Percentiles rank a stretch among this genome's conserved stretches.
Evolutionary conservation across 1,140 invertebrate species (phyloP).

Genomic region (Caenorhabditis brenneri): DNA sequence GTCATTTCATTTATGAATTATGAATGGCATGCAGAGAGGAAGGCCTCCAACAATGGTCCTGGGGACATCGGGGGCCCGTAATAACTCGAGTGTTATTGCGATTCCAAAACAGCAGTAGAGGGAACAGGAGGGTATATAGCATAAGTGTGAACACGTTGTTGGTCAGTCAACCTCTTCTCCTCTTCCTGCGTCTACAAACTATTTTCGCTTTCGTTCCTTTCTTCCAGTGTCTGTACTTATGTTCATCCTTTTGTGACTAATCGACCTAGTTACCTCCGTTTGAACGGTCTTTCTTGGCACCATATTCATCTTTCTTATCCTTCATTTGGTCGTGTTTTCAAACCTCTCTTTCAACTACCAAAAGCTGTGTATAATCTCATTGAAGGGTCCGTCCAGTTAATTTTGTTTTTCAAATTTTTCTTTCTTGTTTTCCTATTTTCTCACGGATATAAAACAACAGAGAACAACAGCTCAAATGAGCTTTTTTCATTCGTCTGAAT

Average conservation of each 20-base stretch:
- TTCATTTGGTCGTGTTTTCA: neutral
- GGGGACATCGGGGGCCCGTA: neutral
- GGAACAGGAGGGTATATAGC: constrained; percentile 3
- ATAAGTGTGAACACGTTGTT: constrained; percentile 21
- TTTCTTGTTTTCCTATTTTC: constrained; percentile 7
- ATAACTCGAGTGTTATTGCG: constrained; percentile 37
- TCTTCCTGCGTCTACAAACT: neutral
- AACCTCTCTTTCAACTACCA: neutral
- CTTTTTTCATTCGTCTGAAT: neutral
- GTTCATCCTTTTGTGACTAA: constrained; percentile 39
- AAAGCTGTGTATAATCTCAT: neutral
- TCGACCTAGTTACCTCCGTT: constrained; percentile 38
- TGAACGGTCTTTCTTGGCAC: neutral
- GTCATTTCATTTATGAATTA: constrained; percentile 26
- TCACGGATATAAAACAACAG: constrained; percentile 37
- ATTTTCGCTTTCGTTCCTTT: constrained; percentile 31
- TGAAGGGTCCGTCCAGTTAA: neutral
- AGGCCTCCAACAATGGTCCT: constrained; percentile 34
- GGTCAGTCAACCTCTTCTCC: neutral
- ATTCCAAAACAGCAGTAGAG: neutral
- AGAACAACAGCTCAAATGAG: neutral
- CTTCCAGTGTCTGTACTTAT: constrained; percentile 10
- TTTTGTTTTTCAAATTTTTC: neutral
- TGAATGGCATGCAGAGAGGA: neutral
- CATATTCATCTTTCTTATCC: neutral